Base-by-base conservation (phyloP, 2,888 invertebrate genomes). In the Phyto melanocephala region DNA sequence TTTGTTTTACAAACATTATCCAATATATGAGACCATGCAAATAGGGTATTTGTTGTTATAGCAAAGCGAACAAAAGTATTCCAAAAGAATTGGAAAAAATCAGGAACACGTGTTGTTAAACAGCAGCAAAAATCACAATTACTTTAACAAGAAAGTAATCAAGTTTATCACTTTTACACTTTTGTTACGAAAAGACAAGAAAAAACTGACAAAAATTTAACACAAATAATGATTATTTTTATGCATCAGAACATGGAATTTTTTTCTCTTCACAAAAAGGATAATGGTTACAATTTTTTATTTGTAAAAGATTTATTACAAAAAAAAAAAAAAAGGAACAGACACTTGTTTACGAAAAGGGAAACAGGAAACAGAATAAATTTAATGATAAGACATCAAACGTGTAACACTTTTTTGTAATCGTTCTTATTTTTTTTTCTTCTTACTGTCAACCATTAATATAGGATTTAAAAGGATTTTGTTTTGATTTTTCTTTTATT, bases 1-100 rank as follows among this genome's bases (percentile, higher is more conserved):
- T 89, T 86, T 87, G 85, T 86, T 86, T 86, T 83, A 85, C 87
- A 85, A 86, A 86, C 89, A 89, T 89, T 87, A 87, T 89, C 88
- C 86, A 87, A 87, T 85, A 85, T 86, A 85, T 84, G 87, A 86
- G 86, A 83, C 82, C 86, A 87, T 86, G 86, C 86, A 84, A 45
- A 86, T 85, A 52, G 54, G 42, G 40, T 78, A 58, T 79, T 79
- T 82, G 76, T 37, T 76, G 52, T 62, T 76, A 7, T 11, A 47
- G 45, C 62, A 71, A 28, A 37, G 20, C 37, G 50, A 67, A 76
- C n/a, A 35, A 63, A 47, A 68, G 28, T 68, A 54, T 74, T 58
- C 50, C 68, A 62, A 77, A 81, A 67, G 50, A 47, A 17, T 50
- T 54, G 60, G 67, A 68, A 52, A 50, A 60, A 67, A 56, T 52